Conservation (phyloP, 2,797 vertebrate genomes). For the Setipinna tenuifilis region DNA sequence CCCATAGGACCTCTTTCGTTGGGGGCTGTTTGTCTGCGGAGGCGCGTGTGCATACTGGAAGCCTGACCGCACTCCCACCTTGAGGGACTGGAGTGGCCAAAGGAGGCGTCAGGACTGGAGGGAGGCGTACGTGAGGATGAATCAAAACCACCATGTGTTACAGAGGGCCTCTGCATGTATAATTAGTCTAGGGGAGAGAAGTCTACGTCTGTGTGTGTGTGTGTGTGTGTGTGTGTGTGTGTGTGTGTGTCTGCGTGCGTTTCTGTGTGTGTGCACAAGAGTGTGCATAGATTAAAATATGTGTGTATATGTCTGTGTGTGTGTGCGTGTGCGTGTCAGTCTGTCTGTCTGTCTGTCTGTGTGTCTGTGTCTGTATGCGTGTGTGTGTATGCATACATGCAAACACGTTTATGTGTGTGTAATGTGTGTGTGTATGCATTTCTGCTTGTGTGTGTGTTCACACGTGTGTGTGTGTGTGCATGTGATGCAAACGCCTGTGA, state of each 20-base stretch:
- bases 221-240: slow-evolving; percentile 49
- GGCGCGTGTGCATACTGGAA: not conserved
- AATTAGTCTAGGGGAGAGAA: slow-evolving; percentile 61
- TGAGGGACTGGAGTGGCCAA: not conserved
- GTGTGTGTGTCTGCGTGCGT: slow-evolving; percentile 8
- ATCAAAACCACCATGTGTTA: slow-evolving; percentile 38
- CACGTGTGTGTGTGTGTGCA: too few relatives aligned
- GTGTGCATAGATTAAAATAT: too few relatives aligned
- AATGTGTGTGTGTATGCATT: slow-evolving; percentile 22
- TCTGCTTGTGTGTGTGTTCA: not conserved
- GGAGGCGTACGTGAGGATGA: slow-evolving; percentile 5
- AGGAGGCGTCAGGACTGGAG: not conserved
- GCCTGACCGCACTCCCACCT: not conserved
- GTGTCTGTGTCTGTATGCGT: not conserved
- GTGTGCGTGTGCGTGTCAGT: not conserved
- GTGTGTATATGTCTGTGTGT: not conserved
- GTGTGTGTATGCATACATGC: not conserved
- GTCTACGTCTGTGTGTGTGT: slow-evolving; percentile 40
- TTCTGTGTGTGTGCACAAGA: not conserved
- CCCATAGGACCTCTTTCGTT: too few relatives aligned
- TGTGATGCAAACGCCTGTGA: too few relatives aligned
- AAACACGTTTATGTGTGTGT: not conserved
- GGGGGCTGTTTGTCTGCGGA: slow-evolving; percentile 7
- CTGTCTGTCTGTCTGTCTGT: too few relatives aligned
- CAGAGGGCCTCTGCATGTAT: slow-evolving; percentile 53